Evolutionary conservation across 1,140 invertebrate genomes (phyloP).

Genomic region (Calephelis virginiensis): DNA sequence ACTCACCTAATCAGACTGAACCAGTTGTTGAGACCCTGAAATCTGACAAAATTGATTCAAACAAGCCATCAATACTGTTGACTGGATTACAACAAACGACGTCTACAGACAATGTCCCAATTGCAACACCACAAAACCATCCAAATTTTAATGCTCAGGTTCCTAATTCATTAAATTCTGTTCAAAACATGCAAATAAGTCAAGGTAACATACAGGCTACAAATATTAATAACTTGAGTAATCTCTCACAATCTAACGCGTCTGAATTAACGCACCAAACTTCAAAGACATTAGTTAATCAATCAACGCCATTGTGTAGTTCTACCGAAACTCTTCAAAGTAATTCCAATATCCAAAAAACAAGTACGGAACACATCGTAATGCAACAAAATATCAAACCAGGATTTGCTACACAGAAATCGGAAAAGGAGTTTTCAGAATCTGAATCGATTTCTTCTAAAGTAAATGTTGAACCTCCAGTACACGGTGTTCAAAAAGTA

Average conservation of each 20-base stretch:
- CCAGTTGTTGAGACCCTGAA: conserved; percentile 40
- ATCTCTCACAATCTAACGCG: conserved; percentile 39
- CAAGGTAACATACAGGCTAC: conserved; percentile 32
- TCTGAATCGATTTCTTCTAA: conserved; percentile 61
- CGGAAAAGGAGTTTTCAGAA: conserved; percentile 61
- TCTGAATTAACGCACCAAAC: conserved; percentile 33
- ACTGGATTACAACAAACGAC: conserved; percentile 37
- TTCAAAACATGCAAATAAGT: conserved; percentile 41
- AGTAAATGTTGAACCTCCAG: conserved; percentile 48
- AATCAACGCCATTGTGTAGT: conserved; percentile 43
- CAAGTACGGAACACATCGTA: conserved; percentile 40
- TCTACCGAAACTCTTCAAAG: conserved; percentile 40
- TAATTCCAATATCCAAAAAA: conserved; percentile 36
- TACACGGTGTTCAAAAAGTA: conserved; percentile 37
- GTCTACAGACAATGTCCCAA: conserved; percentile 29
- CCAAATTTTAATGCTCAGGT: conserved; percentile 40
- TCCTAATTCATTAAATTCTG: conserved; percentile 37
- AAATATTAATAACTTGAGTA: conserved; percentile 23
- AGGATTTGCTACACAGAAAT: conserved; percentile 45
- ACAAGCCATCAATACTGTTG: conserved; percentile 30
- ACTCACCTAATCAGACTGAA: conserved; percentile 41
- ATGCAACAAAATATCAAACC: conserved; percentile 39
- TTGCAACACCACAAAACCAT: conserved; percentile 41
- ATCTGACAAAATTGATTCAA: conserved; percentile 28
- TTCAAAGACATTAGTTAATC: conserved; percentile 34